A percentile compares a stretch with the other conserved stretches of the same genome.
Evolutionary conservation across 2,888 invertebrate species (phyloP).

Genomic region (Gari tellinella): DNA sequence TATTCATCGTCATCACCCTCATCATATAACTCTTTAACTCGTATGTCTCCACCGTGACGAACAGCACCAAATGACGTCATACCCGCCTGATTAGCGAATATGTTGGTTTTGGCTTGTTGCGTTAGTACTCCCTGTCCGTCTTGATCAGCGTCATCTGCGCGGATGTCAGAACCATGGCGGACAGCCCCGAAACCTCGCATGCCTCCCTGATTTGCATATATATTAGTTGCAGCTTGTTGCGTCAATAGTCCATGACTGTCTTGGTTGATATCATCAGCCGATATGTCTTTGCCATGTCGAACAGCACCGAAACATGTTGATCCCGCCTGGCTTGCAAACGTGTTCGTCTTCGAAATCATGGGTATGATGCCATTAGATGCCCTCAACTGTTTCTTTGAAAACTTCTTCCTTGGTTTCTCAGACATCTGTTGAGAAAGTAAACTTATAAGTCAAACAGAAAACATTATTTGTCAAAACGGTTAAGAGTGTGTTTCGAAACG

Average conservation of each 20-base stretch:
- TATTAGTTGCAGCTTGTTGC: constrained; percentile 40
- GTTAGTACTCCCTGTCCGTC: constrained; percentile 13
- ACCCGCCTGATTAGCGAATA: constrained; percentile 49
- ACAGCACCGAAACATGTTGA: constrained; percentile 47
- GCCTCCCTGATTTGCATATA: constrained; percentile 52
- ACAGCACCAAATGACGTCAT: constrained; percentile 48
- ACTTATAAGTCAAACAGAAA: too few relatives aligned
- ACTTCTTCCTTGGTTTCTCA: constrained; percentile 60
- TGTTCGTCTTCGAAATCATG: constrained; percentile 34
- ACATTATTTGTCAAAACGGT: too few relatives aligned
- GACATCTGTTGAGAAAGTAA: constrained; percentile 18
- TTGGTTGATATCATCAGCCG: constrained; percentile 38
- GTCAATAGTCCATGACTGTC: constrained; percentile 37
- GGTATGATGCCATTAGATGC: constrained; percentile 76
- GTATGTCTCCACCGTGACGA: constrained; percentile 50
- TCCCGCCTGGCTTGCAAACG: constrained; percentile 47
- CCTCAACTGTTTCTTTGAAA: constrained; percentile 79
- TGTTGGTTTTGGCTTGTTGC: constrained; percentile 43
- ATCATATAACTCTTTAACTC: constrained; percentile 47
- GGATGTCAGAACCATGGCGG: constrained; percentile 63
- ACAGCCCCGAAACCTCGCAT: constrained; percentile 69
- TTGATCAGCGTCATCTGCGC: constrained; percentile 68
- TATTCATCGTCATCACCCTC: constrained; percentile 57
- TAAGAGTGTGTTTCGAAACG: too few relatives aligned
- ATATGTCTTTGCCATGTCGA: constrained; percentile 49